Base-by-base conservation (phyloP, 2,113 vertebrate genomes). In the Columbina picui region DNA sequence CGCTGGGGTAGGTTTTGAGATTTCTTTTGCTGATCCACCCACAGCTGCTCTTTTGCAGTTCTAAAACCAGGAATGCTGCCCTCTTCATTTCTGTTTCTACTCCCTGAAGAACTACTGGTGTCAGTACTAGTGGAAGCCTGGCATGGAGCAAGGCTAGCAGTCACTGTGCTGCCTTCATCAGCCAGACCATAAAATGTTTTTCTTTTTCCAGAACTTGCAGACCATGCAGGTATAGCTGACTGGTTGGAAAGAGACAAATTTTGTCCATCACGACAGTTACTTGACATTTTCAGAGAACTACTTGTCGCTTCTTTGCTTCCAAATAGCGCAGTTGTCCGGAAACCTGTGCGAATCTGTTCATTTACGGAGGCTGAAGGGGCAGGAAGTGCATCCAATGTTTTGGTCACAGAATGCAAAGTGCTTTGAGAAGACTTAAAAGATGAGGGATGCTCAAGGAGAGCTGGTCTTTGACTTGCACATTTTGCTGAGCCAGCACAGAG, bases 31-130 rank as follows among this genome's bases (percentile, higher is more conserved):
- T 99, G 98, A 53, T 99, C 99, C 50, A 98, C 96, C 90, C 98
- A 97, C 8, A 99, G 95, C 61, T 99, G 99, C 64, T 99, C 98
- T 38, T 98, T 99, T 25, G 99, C 99, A 1, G 99, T 98, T 98
- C 98, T 99, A 95, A 99, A 99, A 77, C 94, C 94, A 82, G 93
- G 91, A 70, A 91, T 36, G n/a, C n/a, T 34, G 23, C 84, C 92
- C 59, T 98, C 98, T 61, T 97, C 98, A 32, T 47, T 94, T 68
- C 78, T 97, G 53, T 34, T 96, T 59, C 87, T 77, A n/a, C 29
- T 59, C 14, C 83, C 86, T 27, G 77, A 34, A 86, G 74, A 89
- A 47, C 32, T 70, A 29, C n/a, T 76, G 6, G 52, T 60, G 94
- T 96, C 97, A 32, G 60, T 60, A 64, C 85, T 95, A 85, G 57